Evolutionary conservation across 2,888 invertebrate genomes (phyloP).

Genomic region (Imbricaverruca yamaguchii): DNA sequence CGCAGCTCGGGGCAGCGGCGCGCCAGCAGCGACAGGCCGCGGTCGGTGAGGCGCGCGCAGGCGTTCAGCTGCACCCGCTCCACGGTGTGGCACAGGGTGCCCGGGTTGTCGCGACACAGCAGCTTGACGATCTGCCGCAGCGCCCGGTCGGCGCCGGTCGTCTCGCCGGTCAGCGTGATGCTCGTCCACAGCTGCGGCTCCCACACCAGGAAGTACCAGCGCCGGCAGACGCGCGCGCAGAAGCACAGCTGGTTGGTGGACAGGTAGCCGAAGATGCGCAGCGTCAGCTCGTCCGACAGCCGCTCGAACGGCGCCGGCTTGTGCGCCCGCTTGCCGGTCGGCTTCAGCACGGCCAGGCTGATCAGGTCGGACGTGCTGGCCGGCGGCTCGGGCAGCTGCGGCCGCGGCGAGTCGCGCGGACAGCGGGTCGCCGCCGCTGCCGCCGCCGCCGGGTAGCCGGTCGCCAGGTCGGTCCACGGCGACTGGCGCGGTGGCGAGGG

Average conservation of each 20-base stretch:
- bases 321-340: slow-evolving; percentile 40
- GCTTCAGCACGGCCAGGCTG: slow-evolving; percentile 37
- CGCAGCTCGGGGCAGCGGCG: slow-evolving; percentile 72
- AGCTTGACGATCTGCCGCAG: slow-evolving; percentile 39
- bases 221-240: slow-evolving; percentile 64
- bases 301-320: slow-evolving; percentile 45
- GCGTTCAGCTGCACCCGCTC: slow-evolving; percentile 55
- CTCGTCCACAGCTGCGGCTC: slow-evolving; percentile 65
- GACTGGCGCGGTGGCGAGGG: slow-evolving; percentile 31
- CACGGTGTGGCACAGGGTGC: slow-evolving; percentile 42
- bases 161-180: slow-evolving; percentile 55
- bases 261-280: slow-evolving; percentile 62
- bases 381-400: slow-evolving; percentile 28
- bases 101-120: slow-evolving; percentile 42
- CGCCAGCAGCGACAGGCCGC: slow-evolving; percentile 65
- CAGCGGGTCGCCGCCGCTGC: slow-evolving; percentile 16
- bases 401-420: slow-evolving; percentile 28
- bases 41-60: slow-evolving; percentile 64
- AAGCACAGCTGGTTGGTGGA: slow-evolving; percentile 60
- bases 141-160: slow-evolving; percentile 51
- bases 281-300: slow-evolving; percentile 58
- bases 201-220: slow-evolving; percentile 70
- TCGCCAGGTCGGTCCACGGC: slow-evolving; percentile 22
- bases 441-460: too few relatives aligned
- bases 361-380: slow-evolving; percentile 37